A percentile compares a stretch with the other conserved stretches of the same genome.
These are phyloP conservation scores for Sylvietta virens DNA, from an alignment of 2,113 vertebrate genomes.

Conservation along the genomic window DNA sequence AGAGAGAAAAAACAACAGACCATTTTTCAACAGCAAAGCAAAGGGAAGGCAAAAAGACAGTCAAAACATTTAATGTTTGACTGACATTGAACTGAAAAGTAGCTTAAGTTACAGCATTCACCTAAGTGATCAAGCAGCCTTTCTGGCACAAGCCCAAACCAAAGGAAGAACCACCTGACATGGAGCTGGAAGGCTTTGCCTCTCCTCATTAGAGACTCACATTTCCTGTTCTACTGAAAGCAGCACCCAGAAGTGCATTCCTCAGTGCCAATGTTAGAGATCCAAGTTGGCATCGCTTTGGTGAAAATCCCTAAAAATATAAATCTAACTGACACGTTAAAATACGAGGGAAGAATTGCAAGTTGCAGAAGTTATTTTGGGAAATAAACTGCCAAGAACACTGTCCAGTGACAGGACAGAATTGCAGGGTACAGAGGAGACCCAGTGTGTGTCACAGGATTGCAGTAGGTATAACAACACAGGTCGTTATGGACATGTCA, in stretches of 20 bases:
- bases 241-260: background rate
- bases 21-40: background rate
- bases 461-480: background rate
- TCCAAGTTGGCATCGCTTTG: background rate
- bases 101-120: background rate
- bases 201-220: background rate
- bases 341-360: background rate
- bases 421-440: accelerated
- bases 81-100: background rate
- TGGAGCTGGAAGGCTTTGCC: background rate
- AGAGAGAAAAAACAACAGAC: background rate
- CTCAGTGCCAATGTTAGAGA: background rate
- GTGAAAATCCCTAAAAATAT: background rate
- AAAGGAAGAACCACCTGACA: background rate
- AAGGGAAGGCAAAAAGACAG: background rate
- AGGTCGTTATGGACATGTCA: background rate
- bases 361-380: background rate
- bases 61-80: background rate
- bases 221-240: slow-evolving; percentile 15
- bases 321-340: background rate
- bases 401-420: background rate
- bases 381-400: background rate
- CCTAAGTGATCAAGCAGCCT: background rate
- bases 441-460: background rate
- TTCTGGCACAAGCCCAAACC: background rate